phyloP scores from a whole-genome alignment of 1,140 invertebrate species.

The Drosophila dunni region DNA sequence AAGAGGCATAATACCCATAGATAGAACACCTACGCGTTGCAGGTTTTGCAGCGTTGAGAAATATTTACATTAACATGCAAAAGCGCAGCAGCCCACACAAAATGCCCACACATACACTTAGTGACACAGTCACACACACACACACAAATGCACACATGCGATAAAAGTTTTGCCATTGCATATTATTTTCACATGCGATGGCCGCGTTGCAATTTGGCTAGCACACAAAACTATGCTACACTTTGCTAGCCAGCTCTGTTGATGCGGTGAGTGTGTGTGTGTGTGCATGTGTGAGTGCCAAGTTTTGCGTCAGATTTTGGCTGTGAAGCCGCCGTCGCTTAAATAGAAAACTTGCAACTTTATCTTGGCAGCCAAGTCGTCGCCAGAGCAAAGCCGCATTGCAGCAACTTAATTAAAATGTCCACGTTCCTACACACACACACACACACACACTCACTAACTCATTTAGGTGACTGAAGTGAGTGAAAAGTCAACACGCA shows the following conservation, averaged over 20 bases:
- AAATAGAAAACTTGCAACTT: slow-evolving; percentile 54
- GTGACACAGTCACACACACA: slow-evolving; percentile 12
- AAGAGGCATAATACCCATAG: slow-evolving; percentile 12
- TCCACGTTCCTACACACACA: slow-evolving; percentile 18
- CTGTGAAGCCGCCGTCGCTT: slow-evolving; percentile 13
- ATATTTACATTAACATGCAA: slow-evolving; percentile 65
- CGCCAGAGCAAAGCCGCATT: slow-evolving; percentile 39
- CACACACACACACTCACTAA: slow-evolving; percentile 14
- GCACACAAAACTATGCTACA: slow-evolving; percentile 54
- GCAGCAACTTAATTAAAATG: slow-evolving; percentile 73
- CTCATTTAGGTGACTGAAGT: slow-evolving; percentile 15
- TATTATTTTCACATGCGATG: slow-evolving; percentile 43
- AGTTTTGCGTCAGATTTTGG: slow-evolving; percentile 56
- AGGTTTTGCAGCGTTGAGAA: slow-evolving; percentile 46
- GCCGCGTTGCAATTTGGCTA: slow-evolving; percentile 49
- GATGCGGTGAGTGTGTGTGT: neutral
- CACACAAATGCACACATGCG: slow-evolving; percentile 1
- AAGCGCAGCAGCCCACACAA: slow-evolving; percentile 44
- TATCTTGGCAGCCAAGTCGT: slow-evolving; percentile 48
- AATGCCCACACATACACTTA: slow-evolving; percentile 23
- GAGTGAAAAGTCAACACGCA: slow-evolving; percentile 64
- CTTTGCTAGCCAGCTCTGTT: neutral
- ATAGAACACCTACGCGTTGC: slow-evolving; percentile 57
- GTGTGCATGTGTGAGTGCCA: slow-evolving; percentile 41
- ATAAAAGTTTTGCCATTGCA: slow-evolving; percentile 54